phyloP scores from a whole-genome alignment of 2,113 vertebrate species.

The Myanophis thanlyinensis region DNA sequence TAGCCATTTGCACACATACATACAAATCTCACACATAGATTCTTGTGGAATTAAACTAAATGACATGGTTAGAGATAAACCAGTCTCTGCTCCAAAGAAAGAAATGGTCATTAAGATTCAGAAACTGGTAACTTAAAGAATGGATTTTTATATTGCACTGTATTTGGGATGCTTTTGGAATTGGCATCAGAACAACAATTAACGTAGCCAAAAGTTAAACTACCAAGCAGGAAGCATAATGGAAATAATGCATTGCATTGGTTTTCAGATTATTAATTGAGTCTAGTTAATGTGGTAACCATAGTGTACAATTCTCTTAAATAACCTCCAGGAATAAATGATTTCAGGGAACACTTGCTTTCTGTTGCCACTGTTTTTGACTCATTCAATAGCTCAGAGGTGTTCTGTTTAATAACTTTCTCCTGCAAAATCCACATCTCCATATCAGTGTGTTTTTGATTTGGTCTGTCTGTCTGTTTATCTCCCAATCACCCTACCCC shows the following conservation, averaged over 20 bases:
- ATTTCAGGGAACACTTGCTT: not conserved
- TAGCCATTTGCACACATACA: not conserved
- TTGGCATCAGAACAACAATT: not conserved
- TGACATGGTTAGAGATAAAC: not conserved
- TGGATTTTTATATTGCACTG: not conserved
- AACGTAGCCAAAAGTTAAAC: not conserved
- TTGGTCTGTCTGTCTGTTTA: not conserved
- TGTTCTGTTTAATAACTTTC: not conserved
- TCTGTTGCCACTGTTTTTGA: not conserved
- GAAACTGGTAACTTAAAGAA: not conserved
- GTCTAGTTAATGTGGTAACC: not conserved
- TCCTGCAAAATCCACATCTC: not conserved
- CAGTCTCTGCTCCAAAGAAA: not conserved
- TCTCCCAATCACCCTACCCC: not conserved
- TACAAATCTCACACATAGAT: not conserved
- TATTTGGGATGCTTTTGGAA: not conserved
- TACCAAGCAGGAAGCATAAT: not conserved
- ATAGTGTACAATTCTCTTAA: not conserved
- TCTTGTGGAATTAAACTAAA: not conserved
- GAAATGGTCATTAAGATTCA: not conserved
- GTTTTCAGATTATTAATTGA: not conserved
- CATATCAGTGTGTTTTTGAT: not conserved
- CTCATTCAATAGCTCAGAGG: not conserved
- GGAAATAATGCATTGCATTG: not conserved
- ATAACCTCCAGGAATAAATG: not conserved